Conservation (phyloP, 2,113 vertebrate species). For the Lipotes vexillifer region DNA sequence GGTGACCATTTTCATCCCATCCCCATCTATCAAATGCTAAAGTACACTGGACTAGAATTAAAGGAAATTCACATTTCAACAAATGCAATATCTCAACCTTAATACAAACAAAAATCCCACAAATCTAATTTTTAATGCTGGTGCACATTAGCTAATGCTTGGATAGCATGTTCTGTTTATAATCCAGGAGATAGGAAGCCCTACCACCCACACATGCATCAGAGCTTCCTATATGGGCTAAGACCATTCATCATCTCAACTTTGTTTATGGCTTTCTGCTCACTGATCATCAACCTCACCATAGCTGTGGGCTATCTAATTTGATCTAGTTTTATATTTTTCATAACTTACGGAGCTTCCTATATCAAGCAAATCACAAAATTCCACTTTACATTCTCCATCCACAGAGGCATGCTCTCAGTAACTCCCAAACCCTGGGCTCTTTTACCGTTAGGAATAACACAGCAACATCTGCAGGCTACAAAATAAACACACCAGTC, state of each 20-base stretch:
- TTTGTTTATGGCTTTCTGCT: constrained; percentile 25
- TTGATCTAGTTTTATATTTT: neutral
- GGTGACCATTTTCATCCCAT: neutral
- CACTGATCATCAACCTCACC: neutral
- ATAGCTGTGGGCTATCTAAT: neutral
- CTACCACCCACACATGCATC: neutral
- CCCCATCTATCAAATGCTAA: neutral
- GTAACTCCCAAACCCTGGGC: neutral
- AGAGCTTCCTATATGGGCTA: neutral
- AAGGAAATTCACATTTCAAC: neutral
- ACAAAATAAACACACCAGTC: neutral
- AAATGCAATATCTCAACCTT: neutral
- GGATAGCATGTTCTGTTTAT: neutral
- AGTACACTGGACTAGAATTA: neutral
- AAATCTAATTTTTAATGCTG: neutral
- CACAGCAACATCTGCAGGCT: neutral
- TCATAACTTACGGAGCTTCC: neutral
- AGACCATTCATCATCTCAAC: neutral
- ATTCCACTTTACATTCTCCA: neutral
- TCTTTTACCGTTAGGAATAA: neutral
- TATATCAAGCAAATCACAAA: neutral
- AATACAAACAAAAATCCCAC: neutral
- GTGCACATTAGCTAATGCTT: neutral
- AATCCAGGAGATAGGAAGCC: neutral
- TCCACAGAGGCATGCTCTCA: neutral